Evolutionary conservation across 2,113 vertebrate species (phyloP).

Genomic region (Phocoena sinus): DNA sequence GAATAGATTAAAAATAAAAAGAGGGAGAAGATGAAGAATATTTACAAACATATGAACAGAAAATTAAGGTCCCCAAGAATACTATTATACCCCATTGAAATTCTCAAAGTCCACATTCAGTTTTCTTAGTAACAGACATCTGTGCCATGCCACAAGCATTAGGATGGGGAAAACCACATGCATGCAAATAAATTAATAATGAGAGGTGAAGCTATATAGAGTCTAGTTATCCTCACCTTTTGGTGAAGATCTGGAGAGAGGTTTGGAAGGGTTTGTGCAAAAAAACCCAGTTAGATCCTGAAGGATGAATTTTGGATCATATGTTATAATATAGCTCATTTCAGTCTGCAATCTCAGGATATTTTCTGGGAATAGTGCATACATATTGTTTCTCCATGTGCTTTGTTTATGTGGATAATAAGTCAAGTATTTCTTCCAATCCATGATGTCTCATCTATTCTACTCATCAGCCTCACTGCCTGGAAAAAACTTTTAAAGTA

Average conservation of each 20-base stretch:
- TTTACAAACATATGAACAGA: not conserved
- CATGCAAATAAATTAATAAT: not conserved
- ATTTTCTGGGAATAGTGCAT: not conserved
- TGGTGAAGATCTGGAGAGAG: not conserved
- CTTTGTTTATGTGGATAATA: not conserved
- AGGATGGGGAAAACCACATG: not conserved
- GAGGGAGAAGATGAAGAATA: not conserved
- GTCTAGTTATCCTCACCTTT: not conserved
- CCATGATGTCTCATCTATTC: not conserved
- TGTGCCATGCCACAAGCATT: not conserved
- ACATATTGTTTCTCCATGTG: not conserved
- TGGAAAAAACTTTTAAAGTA: not conserved
- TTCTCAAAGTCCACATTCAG: not conserved
- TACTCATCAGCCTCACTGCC: not conserved
- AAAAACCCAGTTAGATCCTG: not conserved
- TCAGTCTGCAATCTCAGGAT: not conserved
- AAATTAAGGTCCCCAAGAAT: not conserved
- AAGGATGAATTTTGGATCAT: not conserved
- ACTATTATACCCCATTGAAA: not conserved
- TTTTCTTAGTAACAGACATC: not conserved
- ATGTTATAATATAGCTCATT: not conserved
- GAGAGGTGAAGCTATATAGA: not conserved
- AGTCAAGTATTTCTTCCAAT: not conserved
- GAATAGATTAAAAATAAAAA: not conserved
- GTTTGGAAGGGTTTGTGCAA: not conserved